Base-by-base conservation (phyloP, 92 coral and sea anemone genomes). In the Epizoanthus illoricatus region DNA sequence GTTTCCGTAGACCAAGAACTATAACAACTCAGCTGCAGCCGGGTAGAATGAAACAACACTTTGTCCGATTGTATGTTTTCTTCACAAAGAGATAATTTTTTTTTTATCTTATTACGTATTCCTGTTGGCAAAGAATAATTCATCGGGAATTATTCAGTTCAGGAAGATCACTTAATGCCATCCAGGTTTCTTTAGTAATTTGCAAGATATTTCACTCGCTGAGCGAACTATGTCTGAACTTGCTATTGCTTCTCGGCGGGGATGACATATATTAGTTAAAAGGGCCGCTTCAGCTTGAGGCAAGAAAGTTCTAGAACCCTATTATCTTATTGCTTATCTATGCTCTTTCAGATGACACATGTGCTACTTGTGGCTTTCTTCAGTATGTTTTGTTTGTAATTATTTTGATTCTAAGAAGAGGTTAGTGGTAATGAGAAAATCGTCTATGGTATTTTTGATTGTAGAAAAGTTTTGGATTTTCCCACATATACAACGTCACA, bases 221-320 rank as follows among this genome's bases (percentile, higher is more conserved):
- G 36, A 58, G 20, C 7, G 66, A 36, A 40, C 40, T 45, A 28
- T 75, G 28, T 33, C 28, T 39, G 4, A 21, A 74, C 60, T 12
- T 36, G 47, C 20, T 54, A 39, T 28, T 58, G 68, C 56, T 52
- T n/a, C 43, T 60, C 45, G 79, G 79, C 47, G 79, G 69, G 9
- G 68, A 75, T 68, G 19, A 28, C 10, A 28, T 5, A 39, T 41
- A 40, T 39, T 16, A n/a, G 81, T 60, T 39, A 24, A 4, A 36
- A 12, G 28, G 17, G 42, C 40, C 70, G 65, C 68, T 39, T 40
- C 55, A 60, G 69, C 81, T 75, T 75, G 23, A 60, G 69, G 81
- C 81, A 75, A 75, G 81, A 75, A 75, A 6, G 20, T 58, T 75
- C 81, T n/a, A 75, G 81, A 75, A 75, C 55, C 42, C 41, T 33